Evolutionary conservation across 1,140 invertebrate genomes (phyloP).

Genomic region (Neoseiulus cucumeris): DNA sequence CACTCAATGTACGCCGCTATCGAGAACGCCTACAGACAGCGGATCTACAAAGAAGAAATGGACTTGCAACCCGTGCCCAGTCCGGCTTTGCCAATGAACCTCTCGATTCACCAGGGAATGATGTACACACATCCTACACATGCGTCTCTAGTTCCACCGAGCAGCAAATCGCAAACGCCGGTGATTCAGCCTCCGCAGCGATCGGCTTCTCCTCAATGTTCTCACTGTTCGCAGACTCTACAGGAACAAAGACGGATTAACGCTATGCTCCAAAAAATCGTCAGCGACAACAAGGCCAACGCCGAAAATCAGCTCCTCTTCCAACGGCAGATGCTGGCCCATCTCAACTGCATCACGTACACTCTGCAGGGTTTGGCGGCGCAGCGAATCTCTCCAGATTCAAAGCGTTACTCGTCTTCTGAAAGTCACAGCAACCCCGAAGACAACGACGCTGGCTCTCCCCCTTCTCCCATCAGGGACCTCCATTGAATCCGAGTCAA

Average conservation of each 20-base stretch:
- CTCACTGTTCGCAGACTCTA: not conserved
- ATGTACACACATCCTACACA: not conserved
- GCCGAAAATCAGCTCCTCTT: not conserved
- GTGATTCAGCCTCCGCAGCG: slow-evolving; percentile 5
- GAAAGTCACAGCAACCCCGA: slow-evolving; percentile 1
- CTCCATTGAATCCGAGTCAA: not conserved
- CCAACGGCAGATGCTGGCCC: slow-evolving; percentile 5
- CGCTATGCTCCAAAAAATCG: not conserved
- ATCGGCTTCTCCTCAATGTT: not conserved
- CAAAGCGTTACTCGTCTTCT: slow-evolving; percentile 3
- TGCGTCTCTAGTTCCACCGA: not conserved
- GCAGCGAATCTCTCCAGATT: not conserved
- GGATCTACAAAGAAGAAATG: not conserved
- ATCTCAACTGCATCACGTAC: slow-evolving; percentile 9
- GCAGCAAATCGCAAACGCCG: not conserved
- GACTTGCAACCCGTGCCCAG: not conserved
- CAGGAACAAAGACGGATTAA: not conserved
- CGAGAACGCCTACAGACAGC: not conserved
- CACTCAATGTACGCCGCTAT: not conserved
- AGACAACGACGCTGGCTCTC: not conserved
- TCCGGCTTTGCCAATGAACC: not conserved
- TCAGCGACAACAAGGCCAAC: slow-evolving; percentile 1
- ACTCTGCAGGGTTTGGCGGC: not conserved
- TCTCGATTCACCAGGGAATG: not conserved
- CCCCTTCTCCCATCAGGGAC: not conserved